These are phyloP conservation scores for Struthidea cinerea DNA, from an alignment of 2,113 vertebrate species.

Conservation along the genomic window DNA sequence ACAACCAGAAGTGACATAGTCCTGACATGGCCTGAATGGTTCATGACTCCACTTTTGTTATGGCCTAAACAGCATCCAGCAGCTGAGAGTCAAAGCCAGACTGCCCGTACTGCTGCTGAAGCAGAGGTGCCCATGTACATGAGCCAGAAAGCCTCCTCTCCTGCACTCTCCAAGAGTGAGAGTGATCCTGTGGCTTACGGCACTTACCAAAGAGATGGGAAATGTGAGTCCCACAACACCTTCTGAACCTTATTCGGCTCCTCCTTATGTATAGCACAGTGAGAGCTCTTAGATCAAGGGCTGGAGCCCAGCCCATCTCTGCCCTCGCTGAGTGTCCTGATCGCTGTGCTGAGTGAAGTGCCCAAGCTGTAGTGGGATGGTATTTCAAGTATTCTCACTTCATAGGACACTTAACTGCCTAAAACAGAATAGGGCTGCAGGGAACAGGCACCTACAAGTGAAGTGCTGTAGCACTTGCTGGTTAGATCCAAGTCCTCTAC, in stretches of 20 bases:
- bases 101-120: not conserved
- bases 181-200: not conserved
- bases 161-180: accelerated
- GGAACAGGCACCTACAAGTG: not conserved
- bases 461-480: not conserved
- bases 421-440: not conserved
- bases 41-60: not conserved
- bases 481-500: not conserved
- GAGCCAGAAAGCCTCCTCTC: not conserved
- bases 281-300: constrained; percentile 8
- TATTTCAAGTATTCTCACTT: constrained; percentile 41
- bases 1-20: not conserved
- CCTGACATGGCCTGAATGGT: not conserved
- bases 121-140: not conserved
- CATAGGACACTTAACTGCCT: constrained; percentile 11
- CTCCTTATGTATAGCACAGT: not conserved
- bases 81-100: not conserved
- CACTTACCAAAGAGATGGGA: not conserved
- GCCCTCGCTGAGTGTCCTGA: not conserved
- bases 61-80: not conserved
- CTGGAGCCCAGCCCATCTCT: constrained; percentile 51
- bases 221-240: not conserved
- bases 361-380: not conserved
- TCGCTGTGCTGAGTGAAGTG: constrained; percentile 29
- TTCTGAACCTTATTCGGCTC: not conserved